Percentiles rank a stretch among this genome's conserved stretches.
Evolutionary conservation across 1,140 invertebrate genomes (phyloP).

Genomic region (Drosophila funebris): DNA sequence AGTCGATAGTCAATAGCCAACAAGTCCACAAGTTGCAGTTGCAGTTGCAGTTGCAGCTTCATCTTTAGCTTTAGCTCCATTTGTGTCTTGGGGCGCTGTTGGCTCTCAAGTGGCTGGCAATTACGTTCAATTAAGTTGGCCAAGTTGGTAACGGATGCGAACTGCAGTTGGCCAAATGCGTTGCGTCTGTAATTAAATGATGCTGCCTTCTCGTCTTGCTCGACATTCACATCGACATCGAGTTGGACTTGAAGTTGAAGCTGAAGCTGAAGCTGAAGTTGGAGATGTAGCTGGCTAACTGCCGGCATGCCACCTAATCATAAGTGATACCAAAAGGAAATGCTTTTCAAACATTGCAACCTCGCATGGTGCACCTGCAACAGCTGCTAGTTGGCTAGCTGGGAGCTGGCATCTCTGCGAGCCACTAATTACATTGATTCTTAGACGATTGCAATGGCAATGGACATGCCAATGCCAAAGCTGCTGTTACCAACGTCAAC

Average conservation of each 20-base stretch:
- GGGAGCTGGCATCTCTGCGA: slow-evolving; percentile 9
- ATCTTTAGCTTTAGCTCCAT: slow-evolving; percentile 16
- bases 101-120: slow-evolving; percentile 77
- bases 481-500: slow-evolving; percentile 65
- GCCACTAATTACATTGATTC: slow-evolving; percentile 79
- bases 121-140: slow-evolving; percentile 80
- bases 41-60: slow-evolving; percentile 9
- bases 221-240: neutral
- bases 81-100: slow-evolving; percentile 41
- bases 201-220: slow-evolving; percentile 35
- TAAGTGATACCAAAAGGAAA: slow-evolving; percentile 81
- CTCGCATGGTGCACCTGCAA: slow-evolving; percentile 40
- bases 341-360: slow-evolving; percentile 63
- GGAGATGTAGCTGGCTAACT: slow-evolving; percentile 68
- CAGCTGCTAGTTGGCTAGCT: neutral
- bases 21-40: neutral
- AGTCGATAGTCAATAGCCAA: neutral
- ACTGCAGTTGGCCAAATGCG: slow-evolving; percentile 48
- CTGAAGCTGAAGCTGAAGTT: too few relatives aligned
- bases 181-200: slow-evolving; percentile 72
- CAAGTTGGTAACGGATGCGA: slow-evolving; percentile 78
- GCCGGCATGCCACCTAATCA: slow-evolving; percentile 80
- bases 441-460: slow-evolving; percentile 69
- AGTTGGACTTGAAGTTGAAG: too few relatives aligned
- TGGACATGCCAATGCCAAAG: slow-evolving; percentile 42